Base-by-base conservation (phyloP, 1,140 invertebrate genomes). In the Drosophila athabasca region DNA sequence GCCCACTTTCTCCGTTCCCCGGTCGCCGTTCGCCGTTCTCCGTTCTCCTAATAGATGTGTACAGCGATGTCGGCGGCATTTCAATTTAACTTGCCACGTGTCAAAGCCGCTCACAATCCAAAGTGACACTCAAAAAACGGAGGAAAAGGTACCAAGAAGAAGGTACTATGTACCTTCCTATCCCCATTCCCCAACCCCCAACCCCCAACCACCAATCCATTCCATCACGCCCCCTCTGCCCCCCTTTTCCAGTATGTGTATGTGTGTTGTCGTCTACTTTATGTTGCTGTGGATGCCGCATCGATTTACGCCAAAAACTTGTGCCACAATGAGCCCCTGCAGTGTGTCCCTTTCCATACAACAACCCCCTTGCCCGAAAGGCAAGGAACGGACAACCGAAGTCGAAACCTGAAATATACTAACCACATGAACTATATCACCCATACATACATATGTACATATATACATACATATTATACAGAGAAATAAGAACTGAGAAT, bases 11-110 rank as follows among this genome's bases (percentile, higher is more conserved):
- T 26, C 24, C 9, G 8, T 1, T 9, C 17, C 4, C 52, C 35
- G 35, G 44, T 45, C 26, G 24, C 46, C 11, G 24, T 11, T 35
- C 51, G 74, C 74, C 26, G 26, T 51, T 51, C 26, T 44, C 60
- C 8, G 31, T 24, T 35, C 45, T 65, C 74, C 78, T 87, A 87
- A 88, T 88, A 79, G 70, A 77, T 82, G 76, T 85, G 81, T 87
- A 82, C 78, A 88, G 69, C 69, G 60, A 62, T 75, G 75, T 85
- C 75, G 70, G 79, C 82, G 69, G 82, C 82, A 76, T 88, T 87
- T 87, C 83, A 87, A 87, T 87, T 87, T 82, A 82, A 82, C 74
- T 78, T 82, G 75, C 83, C 82, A 87, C 83, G 82, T 88, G 83
- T 87, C 82, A 87, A 76, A 67, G 74, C 39, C 65, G 74, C 83